Evolutionary conservation across 2,797 vertebrate species (phyloP), one percentile per base, ranked within the genome.

Genomic region (Lagocephalus sceleratus): DNA sequence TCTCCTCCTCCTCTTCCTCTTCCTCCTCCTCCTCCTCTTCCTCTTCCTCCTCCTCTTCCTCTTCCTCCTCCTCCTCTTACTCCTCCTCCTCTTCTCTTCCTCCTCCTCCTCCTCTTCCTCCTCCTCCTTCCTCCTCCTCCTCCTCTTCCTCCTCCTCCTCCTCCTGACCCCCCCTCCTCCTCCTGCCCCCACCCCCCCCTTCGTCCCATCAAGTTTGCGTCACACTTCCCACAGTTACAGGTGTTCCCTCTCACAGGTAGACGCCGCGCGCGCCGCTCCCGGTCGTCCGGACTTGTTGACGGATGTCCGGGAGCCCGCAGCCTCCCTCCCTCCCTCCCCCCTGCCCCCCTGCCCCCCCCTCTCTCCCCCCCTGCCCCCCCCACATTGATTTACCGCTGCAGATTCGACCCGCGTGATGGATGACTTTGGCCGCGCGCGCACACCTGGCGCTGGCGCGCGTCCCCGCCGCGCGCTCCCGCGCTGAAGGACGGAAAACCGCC

Each of bases 331-430:
- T n/a, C n/a, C n/a, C n/a, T n/a, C n/a, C n/a, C n/a, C n/a, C n/a
- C n/a, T n/a, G n/a, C n/a, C n/a, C n/a, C n/a, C n/a, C n/a, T n/a
- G n/a, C 71, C 66, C 60, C n/a, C n/a, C n/a, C n/a, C n/a, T n/a
- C n/a, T n/a, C n/a, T n/a, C n/a, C n/a, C n/a, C n/a, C n/a, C n/a
- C n/a, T n/a, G n/a, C n/a, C n/a, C n/a, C n/a, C n/a, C n/a, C n/a
- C n/a, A n/a, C n/a, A 78, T 81, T 65, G 82, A 86, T 86, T 80
- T 68, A 75, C 50, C 61, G 78, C 69, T 79, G 84, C 62, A 75
- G 71, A 53, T 87, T 75, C 66, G 72, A 79, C 65, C 66, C 50
- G 42, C 57, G 63, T 85, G 82, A 88, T 81, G 66, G 78, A 87
- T 83, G 80, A 67, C 54, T 81, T 71, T 70, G 70, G 62, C 62